Base-by-base conservation (phyloP, 2,797 vertebrate genomes). In the Semaprochilodus insignis region DNA sequence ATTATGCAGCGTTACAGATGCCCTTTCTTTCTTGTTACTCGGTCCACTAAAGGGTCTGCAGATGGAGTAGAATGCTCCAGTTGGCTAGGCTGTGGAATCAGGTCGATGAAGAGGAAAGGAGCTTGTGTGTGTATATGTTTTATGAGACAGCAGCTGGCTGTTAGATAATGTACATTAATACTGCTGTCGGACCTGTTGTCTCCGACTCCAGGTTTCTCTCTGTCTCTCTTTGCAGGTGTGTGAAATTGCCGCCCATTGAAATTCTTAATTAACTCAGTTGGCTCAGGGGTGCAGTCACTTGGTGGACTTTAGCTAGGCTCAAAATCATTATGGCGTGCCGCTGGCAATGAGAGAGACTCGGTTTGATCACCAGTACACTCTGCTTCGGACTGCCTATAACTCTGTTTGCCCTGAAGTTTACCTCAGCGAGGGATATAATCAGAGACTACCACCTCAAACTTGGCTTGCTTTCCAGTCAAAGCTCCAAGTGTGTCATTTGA, bases 131-230 rank as follows among this genome's bases (percentile, higher is more conserved):
- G 74, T 84, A 88, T 90, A 85, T 66, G 63, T 90, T 94, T 94
- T 93, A 94, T 91, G 89, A 72, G 85, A 85, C 57, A 86, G 88
- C 92, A 90, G 91, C 90, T 89, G 90, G 85, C 76, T 90, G 91
- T 89, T 87, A 88, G 88, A 86, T 92, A 92, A 93, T 91, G 88
- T 92, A 90, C 90, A 91, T 86, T 92, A 91, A 92, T 93, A 90
- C 89, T 86, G 87, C 90, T 91, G 89, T 93, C 93, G 90, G 91
- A 83, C 87, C 89, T 87, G 88, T 92, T 94, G 92, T 94, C 89
- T 90, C 82, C 57, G 84, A 73, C 48, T 31, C 62, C 23, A 3
- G 40, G 17, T 36, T 31, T 21, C 65, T 63, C 60, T 54, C 65
- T 21, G 34, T 31, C 60, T 54, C 70, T 69, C 21, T 70, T 44